These are phyloP conservation scores for Pollenia angustigena DNA, from an alignment of 2,888 invertebrate species.

Conservation along the genomic window DNA sequence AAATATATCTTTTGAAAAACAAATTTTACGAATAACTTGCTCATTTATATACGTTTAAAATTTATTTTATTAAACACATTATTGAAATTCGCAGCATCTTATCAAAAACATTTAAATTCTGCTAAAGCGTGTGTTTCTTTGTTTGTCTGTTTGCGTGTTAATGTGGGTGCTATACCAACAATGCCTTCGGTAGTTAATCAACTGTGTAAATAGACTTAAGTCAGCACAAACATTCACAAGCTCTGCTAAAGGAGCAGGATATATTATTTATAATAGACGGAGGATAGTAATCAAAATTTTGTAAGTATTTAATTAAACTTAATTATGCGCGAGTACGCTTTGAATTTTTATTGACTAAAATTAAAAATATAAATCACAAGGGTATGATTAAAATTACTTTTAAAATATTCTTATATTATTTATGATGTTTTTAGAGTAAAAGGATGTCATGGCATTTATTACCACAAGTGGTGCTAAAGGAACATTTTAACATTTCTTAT, in stretches of 20 bases:
- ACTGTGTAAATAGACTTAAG: slow-evolving; percentile 41
- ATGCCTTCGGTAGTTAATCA: slow-evolving; percentile 44
- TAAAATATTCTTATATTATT: too few relatives aligned
- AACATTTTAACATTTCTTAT: too few relatives aligned
- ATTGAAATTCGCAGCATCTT: slow-evolving; percentile 1
- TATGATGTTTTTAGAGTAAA: too few relatives aligned
- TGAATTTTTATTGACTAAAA: too few relatives aligned
- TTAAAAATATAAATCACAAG: too few relatives aligned
- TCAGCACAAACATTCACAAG: background rate
- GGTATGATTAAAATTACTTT: too few relatives aligned
- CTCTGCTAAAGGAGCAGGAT: background rate
- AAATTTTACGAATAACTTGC: slow-evolving; percentile 30
- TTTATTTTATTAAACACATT: slow-evolving; percentile 9
- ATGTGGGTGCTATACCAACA: slow-evolving; percentile 5
- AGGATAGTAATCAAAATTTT: background rate
- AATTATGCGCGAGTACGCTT: too few relatives aligned
- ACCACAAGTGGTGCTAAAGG: too few relatives aligned
- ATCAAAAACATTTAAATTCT: slow-evolving; percentile 9
- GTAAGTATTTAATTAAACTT: too few relatives aligned
- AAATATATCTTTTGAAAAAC: background rate
- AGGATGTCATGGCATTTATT: too few relatives aligned
- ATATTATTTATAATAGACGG: background rate
- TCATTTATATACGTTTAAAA: slow-evolving; percentile 36
- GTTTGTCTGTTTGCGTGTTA: background rate
- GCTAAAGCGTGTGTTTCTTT: background rate